A percentile compares a stretch with the other conserved stretches of the same genome.
Evolutionary conservation across 2,797 vertebrate genomes (phyloP).

Genomic region (Gobionotothen gibberifrons): DNA sequence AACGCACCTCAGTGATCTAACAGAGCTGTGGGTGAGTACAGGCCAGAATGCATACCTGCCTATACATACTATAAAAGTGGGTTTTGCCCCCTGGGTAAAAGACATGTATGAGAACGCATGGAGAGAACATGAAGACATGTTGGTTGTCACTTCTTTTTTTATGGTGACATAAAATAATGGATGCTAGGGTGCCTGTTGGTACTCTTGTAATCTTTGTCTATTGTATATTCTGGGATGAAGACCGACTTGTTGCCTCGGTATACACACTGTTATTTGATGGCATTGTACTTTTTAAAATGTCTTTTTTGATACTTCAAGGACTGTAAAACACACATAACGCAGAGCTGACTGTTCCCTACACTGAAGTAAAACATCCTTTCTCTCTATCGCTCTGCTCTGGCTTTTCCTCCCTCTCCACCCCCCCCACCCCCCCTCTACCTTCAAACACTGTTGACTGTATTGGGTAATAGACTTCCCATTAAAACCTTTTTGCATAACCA

Average conservation of each 20-base stretch:
- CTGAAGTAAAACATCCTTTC: neutral
- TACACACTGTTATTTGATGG: neutral
- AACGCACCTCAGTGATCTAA: no score
- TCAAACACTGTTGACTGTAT: slow-evolving; percentile 53
- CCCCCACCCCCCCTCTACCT: no score
- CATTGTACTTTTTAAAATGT: neutral
- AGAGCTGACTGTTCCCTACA: neutral
- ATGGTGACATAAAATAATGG: neutral
- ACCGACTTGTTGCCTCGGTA: neutral
- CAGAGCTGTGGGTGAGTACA: no score
- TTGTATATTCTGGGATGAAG: neutral
- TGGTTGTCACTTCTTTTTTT: neutral
- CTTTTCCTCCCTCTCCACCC: neutral
- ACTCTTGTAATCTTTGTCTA: neutral
- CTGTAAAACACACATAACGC: slow-evolving; percentile 1
- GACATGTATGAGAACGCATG: neutral
- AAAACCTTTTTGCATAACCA: slow-evolving; percentile 60
- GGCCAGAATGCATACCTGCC: no score
- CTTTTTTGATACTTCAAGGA: neutral
- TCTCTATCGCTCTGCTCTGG: neutral
- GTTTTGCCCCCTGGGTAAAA: no score
- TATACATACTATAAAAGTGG: no score
- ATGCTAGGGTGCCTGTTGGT: neutral
- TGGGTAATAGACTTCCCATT: slow-evolving; percentile 65
- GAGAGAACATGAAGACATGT: neutral